Conservation (phyloP, 2,113 vertebrate genomes). For the Zeus faber region DNA sequence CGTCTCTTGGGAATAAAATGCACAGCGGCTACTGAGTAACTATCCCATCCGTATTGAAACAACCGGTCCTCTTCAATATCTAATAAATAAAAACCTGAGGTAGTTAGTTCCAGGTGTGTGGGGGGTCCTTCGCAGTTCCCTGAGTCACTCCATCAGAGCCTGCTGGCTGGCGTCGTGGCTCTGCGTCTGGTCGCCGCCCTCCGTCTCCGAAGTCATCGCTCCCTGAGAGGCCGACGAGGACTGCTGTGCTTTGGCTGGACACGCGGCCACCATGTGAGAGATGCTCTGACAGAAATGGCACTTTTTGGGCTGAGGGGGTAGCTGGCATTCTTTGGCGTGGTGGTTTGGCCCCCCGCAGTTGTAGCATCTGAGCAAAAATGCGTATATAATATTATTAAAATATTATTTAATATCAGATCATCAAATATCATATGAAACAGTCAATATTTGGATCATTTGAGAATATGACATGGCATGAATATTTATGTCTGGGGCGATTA, state of each 20-base stretch:
- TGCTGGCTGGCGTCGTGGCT: constrained; percentile 61
- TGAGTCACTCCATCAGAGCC: constrained; percentile 69
- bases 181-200: constrained; percentile 75
- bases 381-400: no score
- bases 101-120: constrained; percentile 21
- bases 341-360: constrained; percentile 89
- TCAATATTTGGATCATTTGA: no score
- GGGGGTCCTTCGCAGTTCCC: constrained; percentile 33
- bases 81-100: constrained; percentile 52
- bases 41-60: background rate
- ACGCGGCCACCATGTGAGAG: constrained; percentile 87
- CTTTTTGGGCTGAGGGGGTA: constrained; percentile 90
- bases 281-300: constrained; percentile 91
- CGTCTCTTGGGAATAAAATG: constrained; percentile 3
- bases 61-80: background rate
- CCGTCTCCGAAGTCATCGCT: constrained; percentile 66
- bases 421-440: no score
- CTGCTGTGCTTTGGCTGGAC: constrained; percentile 81
- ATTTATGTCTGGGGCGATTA: no score
- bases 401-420: no score
- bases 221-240: constrained; percentile 77
- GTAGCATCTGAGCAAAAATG: constrained; percentile 90
- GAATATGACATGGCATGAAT: no score
- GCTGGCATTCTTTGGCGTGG: constrained; percentile 92
- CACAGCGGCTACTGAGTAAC: background rate